Evolutionary conservation across 2,888 invertebrate genomes (phyloP), one percentile per base, ranked within the genome.

Genomic region (Cephus rjabovi): DNA sequence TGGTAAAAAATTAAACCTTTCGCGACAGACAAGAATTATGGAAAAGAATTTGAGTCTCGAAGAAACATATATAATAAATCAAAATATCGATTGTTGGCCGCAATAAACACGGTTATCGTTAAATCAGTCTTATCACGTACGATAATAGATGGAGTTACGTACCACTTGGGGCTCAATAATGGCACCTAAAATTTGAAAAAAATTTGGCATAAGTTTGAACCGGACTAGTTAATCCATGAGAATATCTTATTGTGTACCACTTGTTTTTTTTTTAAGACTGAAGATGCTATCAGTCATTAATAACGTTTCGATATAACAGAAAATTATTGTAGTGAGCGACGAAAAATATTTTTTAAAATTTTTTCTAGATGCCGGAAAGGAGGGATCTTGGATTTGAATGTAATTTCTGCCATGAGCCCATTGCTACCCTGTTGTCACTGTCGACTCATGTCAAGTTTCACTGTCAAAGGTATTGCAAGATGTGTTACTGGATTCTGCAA

Each of bases 371-470:
- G 56, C 77, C 82, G 33, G 79, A 81, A 37, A 81, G 79, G 76
- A 84, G 86, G 37, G 75, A 76, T 34, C 77, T 87, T 70, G 75
- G 78, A 11, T 89, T 83, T 40, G 75, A 84, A 75, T 89, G 89
- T 79, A 89, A 89, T 80, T 86, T 85, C 78, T 89, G 89, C 77
- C 82, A 77, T 3, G 87, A 89, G 31, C 82, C 83, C 40, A 83
- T 89, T 23, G 89, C 89, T 12, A 89, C 89, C n/a, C 74, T 86
- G 9, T 74, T 81, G 15, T 89, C 89, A 9, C 80, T 89, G 6
- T 88, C 89, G n/a, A 89, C 89, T 33, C 89, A 89, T 79, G 87
- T 89, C 31, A 89, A 89, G 77, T 86, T 79, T 74, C 89, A 89
- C 73, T 82, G 81, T 33, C 84, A 80, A 33, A 80, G 69, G 69